These are phyloP conservation scores for Pedicia rivosa DNA, from an alignment of 2,888 invertebrate species.

Conservation along the genomic window DNA sequence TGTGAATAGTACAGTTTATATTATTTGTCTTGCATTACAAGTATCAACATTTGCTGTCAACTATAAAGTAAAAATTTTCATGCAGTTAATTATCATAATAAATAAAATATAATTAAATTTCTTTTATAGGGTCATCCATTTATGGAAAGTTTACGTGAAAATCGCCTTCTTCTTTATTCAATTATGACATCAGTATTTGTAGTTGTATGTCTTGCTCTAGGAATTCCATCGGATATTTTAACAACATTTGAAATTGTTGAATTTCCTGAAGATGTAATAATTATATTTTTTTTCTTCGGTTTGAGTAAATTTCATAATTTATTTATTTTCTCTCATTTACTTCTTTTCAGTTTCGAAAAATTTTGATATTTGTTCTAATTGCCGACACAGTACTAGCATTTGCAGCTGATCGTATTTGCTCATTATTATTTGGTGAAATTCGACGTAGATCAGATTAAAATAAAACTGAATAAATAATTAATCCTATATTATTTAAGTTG, in stretches of 20 bases:
- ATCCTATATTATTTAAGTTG: slow-evolving; percentile 8
- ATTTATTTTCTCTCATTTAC: no score
- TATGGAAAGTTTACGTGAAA: slow-evolving; percentile 91
- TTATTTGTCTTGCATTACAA: slow-evolving; percentile 94
- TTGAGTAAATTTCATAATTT: slow-evolving; percentile 7
- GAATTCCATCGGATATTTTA: slow-evolving; percentile 69
- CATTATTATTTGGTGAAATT: slow-evolving; percentile 76
- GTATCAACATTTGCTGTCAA: slow-evolving; percentile 98
- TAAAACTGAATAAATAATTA: neutral
- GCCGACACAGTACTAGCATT: slow-evolving; percentile 79
- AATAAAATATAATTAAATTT: slow-evolving; percentile 8
- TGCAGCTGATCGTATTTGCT: slow-evolving; percentile 66
- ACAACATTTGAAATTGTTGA: slow-evolving; percentile 89
- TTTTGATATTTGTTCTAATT: slow-evolving; percentile 65
- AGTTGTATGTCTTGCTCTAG: slow-evolving; percentile 72
- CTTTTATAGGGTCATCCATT: slow-evolving; percentile 87
- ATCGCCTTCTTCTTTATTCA: slow-evolving; percentile 84
- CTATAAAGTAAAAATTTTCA: slow-evolving; percentile 59
- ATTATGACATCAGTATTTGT: slow-evolving; percentile 66
- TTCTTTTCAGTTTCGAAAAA: slow-evolving; percentile 70
- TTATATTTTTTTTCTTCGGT: neutral
- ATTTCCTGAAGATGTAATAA: slow-evolving; percentile 81
- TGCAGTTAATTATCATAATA: neutral
- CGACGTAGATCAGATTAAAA: slow-evolving; percentile 27
- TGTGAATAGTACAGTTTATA: slow-evolving; percentile 94